phyloP scores from a whole-genome alignment of 1,140 invertebrate genomes.

The Brachionus plicatilis region DNA sequence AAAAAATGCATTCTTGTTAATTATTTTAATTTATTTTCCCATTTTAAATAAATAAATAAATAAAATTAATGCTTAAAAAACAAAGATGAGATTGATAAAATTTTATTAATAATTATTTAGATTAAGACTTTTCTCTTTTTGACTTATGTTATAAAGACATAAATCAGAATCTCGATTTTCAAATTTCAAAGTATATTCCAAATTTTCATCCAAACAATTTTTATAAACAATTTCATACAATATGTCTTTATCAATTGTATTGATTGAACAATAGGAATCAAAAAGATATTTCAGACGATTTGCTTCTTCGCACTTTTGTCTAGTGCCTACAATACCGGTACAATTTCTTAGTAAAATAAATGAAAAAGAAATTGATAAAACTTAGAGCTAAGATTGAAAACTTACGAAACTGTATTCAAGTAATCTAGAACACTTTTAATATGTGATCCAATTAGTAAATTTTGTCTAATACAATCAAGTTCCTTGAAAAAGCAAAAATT shows the following conservation, averaged over 20 bases:
- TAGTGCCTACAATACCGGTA: neutral
- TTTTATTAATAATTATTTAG: neutral
- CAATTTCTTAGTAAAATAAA: neutral
- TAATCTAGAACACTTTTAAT: neutral
- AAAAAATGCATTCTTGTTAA: neutral
- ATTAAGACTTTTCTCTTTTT: neutral
- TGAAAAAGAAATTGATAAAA: neutral
- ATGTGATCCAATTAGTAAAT: neutral
- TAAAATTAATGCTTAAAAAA: neutral
- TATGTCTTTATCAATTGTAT: neutral
- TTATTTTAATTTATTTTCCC: neutral
- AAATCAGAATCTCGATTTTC: slow-evolving; percentile 29
- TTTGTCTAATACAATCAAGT: neutral
- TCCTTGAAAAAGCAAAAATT: neutral
- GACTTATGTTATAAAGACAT: neutral
- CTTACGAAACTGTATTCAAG: neutral
- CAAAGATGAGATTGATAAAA: neutral
- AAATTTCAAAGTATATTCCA: neutral
- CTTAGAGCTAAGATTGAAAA: neutral
- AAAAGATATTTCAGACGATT: neutral
- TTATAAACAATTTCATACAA: slow-evolving; percentile 13
- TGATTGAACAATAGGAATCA: neutral
- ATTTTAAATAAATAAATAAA: neutral
- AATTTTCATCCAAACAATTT: neutral
- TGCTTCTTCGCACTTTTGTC: neutral